Evolutionary conservation across 2,797 vertebrate genomes (phyloP), one percentile per base, ranked within the genome.

Genomic region (Phrynocephalus guinanensis): DNA sequence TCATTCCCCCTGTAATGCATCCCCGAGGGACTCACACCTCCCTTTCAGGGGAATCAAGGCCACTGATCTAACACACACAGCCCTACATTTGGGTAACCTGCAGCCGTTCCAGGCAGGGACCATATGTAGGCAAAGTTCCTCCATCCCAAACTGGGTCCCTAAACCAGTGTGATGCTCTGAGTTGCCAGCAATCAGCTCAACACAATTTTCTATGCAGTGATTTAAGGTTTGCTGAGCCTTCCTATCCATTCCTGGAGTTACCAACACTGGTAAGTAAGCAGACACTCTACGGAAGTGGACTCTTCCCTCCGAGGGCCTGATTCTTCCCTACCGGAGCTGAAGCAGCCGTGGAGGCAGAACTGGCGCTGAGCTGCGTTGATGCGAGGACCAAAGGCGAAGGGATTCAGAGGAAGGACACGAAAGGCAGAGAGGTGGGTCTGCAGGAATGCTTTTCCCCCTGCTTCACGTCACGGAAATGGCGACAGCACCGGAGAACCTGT

Each of bases 231-330:
- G 75, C 33, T 67, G 85, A 77, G 81, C 76, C 73, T 80, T 83
- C 71, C 89, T 85, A 33, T 87, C 92, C 87, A 90, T 92, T 92
- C 92, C 94, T 86, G 89, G 26, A 73, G 72, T 92, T 84, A 75
- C 66, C 63, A 82, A 38, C 1, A 89, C 79, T 92, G 83, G 52
- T 22, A 80, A 88, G 78, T 1, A 87, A 63, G 13, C 0, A 2
- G 89, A 79, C 18, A 86, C 71, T 86, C 38, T 82, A 90, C 78
- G 86, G 33, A 22, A 44, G 77, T 86, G 83, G 85, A 88, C 89
- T 82, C 94, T 94, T 94, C 91, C 86, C 77, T 20, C 88, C 93
- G 91, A 91, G 93, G 83, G 90, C 87, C 3, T 0, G 81, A 50
- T 24, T 38, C 86, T 76, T 84, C 90, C 84, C 91, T 88, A 90